Conservation (phyloP, 2,113 vertebrate genomes). For the Chelonoidis abingdonii region DNA sequence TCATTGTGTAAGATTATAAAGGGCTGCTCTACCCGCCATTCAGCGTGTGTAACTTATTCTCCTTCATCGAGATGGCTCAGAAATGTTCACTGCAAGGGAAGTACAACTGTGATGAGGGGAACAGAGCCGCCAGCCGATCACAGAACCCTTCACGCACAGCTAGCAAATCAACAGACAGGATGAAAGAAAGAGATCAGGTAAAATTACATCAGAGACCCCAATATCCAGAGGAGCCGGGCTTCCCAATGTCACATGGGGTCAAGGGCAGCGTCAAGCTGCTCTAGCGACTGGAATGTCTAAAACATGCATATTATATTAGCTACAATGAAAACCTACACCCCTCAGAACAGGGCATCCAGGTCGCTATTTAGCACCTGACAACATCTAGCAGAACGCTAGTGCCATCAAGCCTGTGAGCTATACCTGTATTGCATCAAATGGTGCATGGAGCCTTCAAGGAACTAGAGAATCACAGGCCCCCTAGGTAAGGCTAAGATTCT, state of each 20-base stretch:
- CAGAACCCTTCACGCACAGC: slow-evolving; percentile 6
- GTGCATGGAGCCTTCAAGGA: not conserved
- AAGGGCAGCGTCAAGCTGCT: not conserved
- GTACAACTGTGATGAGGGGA: not conserved
- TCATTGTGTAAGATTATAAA: slow-evolving; percentile 20
- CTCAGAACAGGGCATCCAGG: fast-evolving
- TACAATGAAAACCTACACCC: fast-evolving
- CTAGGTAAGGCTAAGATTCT: too few species aligned
- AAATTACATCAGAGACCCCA: slow-evolving; percentile 45
- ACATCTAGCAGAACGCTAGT: not conserved
- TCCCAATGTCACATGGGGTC: not conserved
- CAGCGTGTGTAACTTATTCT: not conserved
- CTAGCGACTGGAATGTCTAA: not conserved
- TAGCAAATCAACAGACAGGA: slow-evolving; percentile 55
- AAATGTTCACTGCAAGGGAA: not conserved
- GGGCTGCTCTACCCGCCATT: not conserved
- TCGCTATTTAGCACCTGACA: not conserved
- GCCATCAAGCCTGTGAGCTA: not conserved
- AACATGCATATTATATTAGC: fast-evolving
- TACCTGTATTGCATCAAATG: not conserved
- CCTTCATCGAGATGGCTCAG: not conserved
- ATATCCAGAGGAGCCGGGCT: slow-evolving; percentile 22
- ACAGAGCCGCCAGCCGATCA: not conserved
- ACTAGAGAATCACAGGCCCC: not conserved
- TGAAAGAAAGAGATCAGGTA: slow-evolving; percentile 42